Evolutionary conservation across 2,888 invertebrate species (phyloP).

Genomic region (Andricus quercusramuli): DNA sequence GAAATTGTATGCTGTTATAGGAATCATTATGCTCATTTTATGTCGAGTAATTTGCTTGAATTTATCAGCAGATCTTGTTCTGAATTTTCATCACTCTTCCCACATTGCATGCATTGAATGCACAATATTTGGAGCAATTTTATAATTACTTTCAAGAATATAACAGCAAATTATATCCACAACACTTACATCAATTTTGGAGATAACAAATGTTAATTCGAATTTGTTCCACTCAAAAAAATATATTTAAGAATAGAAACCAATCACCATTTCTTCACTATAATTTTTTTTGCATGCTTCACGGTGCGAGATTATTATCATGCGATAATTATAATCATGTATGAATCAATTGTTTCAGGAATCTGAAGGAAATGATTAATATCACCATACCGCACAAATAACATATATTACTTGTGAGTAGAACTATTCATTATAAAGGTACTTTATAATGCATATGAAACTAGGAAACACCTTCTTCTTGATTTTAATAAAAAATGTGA

Average conservation of each 20-base stretch:
- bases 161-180: not conserved
- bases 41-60: constrained; percentile 36
- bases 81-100: constrained; percentile 7
- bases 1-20: constrained; percentile 54
- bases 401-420: constrained; percentile 1
- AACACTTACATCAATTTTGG: not conserved
- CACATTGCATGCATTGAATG: not conserved
- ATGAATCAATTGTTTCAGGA: constrained; percentile 6
- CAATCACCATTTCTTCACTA: not conserved
- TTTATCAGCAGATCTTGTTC: constrained; percentile 31
- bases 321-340: constrained; percentile 17
- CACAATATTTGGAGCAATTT: not conserved
- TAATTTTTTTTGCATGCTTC: constrained; percentile 4
- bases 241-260: not conserved
- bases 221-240: not conserved
- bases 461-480: no score
- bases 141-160: not conserved
- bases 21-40: constrained; percentile 56
- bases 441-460: not conserved
- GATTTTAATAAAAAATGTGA: no score
- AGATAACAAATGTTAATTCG: not conserved
- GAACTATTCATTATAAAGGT: not conserved
- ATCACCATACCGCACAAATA: not conserved
- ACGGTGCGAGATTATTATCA: not conserved
- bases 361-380: constrained; percentile 10